Conservation (phyloP, 2,113 vertebrate genomes). For the Laterallus jamaicensis region DNA sequence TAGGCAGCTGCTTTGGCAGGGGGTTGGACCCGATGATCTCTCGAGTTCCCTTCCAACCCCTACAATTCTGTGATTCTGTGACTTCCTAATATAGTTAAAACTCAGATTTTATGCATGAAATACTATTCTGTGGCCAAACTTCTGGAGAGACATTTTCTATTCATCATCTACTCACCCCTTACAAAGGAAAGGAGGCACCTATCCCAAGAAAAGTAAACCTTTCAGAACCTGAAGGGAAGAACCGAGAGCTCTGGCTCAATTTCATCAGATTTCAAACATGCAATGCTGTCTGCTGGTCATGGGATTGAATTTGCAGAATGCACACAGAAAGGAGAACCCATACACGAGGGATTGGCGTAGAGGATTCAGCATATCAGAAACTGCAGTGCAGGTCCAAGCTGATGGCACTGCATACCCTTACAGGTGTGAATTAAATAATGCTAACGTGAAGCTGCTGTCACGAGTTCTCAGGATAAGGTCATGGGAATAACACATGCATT, state of each 20-base stretch:
- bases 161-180: neutral
- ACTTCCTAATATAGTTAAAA: neutral
- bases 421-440: neutral
- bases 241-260: neutral
- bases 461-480: neutral
- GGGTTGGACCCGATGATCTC: too few relatives aligned
- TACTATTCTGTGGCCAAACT: neutral
- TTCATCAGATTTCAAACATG: neutral
- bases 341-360: neutral
- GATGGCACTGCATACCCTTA: neutral
- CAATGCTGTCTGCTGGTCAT: neutral
- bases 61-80: too few relatives aligned
- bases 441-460: neutral
- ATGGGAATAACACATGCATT: neutral
- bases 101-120: neutral
- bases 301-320: neutral
- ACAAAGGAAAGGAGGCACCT: neutral
- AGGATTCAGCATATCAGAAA: neutral
- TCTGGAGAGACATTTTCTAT: neutral
- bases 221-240: neutral
- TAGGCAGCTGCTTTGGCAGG: too few relatives aligned
- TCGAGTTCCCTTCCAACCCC: too few relatives aligned
- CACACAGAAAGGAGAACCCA: neutral
- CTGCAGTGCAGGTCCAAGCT: neutral
- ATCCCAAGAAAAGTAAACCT: neutral